These are phyloP conservation scores for Mallotus villosus DNA, from an alignment of 2,797 vertebrate species.

Conservation along the genomic window DNA sequence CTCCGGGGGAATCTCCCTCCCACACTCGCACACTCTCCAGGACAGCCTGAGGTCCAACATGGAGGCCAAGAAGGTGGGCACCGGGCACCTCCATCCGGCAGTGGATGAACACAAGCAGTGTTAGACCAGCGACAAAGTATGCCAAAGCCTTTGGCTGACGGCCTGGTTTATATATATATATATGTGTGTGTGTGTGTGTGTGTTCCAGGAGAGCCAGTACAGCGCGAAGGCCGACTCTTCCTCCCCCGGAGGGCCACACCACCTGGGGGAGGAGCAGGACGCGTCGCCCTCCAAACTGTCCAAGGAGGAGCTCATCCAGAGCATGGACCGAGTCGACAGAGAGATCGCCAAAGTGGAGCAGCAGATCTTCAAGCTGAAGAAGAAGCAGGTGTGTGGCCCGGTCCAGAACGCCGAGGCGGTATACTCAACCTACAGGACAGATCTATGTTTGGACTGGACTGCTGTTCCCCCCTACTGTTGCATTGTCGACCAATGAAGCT, in stretches of 20 bases:
- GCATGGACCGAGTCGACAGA: slow-evolving; percentile 97
- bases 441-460: too few species aligned
- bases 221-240: slow-evolving; percentile 81
- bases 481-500: too few species aligned
- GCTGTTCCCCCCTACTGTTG: too few species aligned
- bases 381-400: slow-evolving; percentile 87
- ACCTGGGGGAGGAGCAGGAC: slow-evolving; percentile 90
- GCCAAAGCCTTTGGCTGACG: background rate
- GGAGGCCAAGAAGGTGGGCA: slow-evolving; percentile 91
- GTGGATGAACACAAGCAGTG: background rate
- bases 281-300: slow-evolving; percentile 96
- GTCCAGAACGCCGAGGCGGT: too few species aligned
- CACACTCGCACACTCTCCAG: slow-evolving; percentile 83
- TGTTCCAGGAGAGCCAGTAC: slow-evolving; percentile 84
- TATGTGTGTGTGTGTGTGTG: too few species aligned
- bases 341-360: slow-evolving; percentile 99
- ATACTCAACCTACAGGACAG: too few species aligned
- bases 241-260: slow-evolving; percentile 77
- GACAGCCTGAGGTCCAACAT: slow-evolving; percentile 84
- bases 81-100: background rate
- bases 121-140: background rate
- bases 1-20: slow-evolving; percentile 79
- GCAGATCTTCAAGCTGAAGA: slow-evolving; percentile 97
- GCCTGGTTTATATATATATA: background rate
- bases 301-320: slow-evolving; percentile 98